Evolutionary conservation across 2,113 vertebrate genomes (phyloP), one percentile per base, ranked within the genome.

Genomic region (Gallinago jamesoni): DNA sequence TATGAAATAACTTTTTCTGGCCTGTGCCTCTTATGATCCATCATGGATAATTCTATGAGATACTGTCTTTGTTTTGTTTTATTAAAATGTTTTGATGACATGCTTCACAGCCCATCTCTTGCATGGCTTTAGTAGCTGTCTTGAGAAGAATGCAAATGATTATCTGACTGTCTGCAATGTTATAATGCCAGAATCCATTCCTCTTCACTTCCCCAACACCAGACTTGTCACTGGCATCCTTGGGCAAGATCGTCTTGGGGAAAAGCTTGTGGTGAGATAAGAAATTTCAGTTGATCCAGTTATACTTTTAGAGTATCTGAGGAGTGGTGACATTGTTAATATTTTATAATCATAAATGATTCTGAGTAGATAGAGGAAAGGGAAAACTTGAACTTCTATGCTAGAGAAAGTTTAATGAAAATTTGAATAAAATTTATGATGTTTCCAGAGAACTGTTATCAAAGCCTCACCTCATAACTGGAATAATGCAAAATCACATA

Each of bases 1-100:
- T 84, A 56, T 63, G 60, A 80, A 90, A 52, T 70, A 90, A 93
- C 67, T 84, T 86, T 43, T 90, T 90, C 68, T 96, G 82, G 82
- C 85, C 39, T 81, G 31, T 91, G 74, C 83, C 85, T 95, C 31
- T 14, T 69, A 0, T 31, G 41, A 43, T 77, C 87, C 28, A 11
- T 91, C 33, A 3, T 7, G 47, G 82, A 28, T 91, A 85, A 57
- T 47, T 74, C 59, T 77, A 2, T 30, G 52, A 78, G 59, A n/a
- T 60, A 22, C 8, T 76, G 64, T 48, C 35, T 87, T 86, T 23
- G 19, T 27, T 79, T 50, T 43, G 17, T 76, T 95, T 52, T 77
- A 55, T 66, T 91, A 74, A 85, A 90, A 43, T 79, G 31, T 60
- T 91, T 63, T 75, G 35, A 50, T 84, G 45, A 60, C 21, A 13